These are phyloP conservation scores for Polypterus senegalus DNA, from an alignment of 2,113 vertebrate species.

Conservation along the genomic window DNA sequence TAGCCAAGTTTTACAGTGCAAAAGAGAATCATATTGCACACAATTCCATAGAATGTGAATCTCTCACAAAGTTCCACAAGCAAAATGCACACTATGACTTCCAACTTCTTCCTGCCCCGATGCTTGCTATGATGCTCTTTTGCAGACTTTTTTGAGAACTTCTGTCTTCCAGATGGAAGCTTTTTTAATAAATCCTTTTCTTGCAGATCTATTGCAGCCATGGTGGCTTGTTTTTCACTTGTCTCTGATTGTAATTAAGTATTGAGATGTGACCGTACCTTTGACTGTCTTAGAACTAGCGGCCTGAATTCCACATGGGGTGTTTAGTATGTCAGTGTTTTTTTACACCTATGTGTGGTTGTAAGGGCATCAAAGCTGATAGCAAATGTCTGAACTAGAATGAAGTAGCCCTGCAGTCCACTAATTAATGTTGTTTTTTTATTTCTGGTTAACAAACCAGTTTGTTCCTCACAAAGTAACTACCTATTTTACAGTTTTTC, in stretches of 20 bases:
- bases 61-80: constrained; percentile 77
- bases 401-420: too few species aligned
- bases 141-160: background rate
- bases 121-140: constrained; percentile 17
- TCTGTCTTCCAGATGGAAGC: constrained; percentile 8
- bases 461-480: too few species aligned
- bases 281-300: too few species aligned
- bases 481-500: too few species aligned
- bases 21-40: constrained; percentile 85
- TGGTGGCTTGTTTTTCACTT: constrained; percentile 15
- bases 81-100: constrained; percentile 63
- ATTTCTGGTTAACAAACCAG: too few species aligned
- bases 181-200: constrained; percentile 9
- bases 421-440: too few species aligned
- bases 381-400: too few species aligned
- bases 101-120: constrained; percentile 39
- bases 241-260: constrained; percentile 13
- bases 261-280: background rate
- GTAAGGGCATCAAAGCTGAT: too few species aligned
- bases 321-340: too few species aligned
- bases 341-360: too few species aligned
- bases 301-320: too few species aligned
- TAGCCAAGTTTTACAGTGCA: constrained; percentile 72
- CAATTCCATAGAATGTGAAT: constrained; percentile 76
- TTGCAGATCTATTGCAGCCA: constrained; percentile 30